These are phyloP conservation scores for Maccullochella peelii DNA, from an alignment of 2,113 vertebrate genomes.

Conservation along the genomic window DNA sequence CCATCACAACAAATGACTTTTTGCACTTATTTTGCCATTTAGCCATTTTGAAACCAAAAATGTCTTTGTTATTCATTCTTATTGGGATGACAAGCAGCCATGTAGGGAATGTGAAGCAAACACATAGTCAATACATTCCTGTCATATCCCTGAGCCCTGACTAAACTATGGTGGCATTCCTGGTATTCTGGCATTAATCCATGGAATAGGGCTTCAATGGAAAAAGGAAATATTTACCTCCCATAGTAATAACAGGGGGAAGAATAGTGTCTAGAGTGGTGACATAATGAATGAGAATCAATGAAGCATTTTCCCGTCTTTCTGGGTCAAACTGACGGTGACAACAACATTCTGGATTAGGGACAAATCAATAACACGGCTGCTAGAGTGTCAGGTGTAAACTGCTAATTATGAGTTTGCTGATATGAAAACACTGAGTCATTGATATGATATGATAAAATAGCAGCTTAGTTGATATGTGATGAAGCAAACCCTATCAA, in stretches of 20 bases:
- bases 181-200: slow-evolving; percentile 74
- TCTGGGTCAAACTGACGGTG: slow-evolving; percentile 38
- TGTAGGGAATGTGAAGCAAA: slow-evolving; percentile 66
- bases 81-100: slow-evolving; percentile 42
- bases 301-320: slow-evolving; percentile 31
- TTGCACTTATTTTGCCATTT: not conserved
- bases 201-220: slow-evolving; percentile 67
- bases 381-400: not conserved
- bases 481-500: slow-evolving; percentile 13
- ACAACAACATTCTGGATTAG: slow-evolving; percentile 43
- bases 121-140: slow-evolving; percentile 78
- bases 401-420: slow-evolving; percentile 8
- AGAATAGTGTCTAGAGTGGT: slow-evolving; percentile 26
- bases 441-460: slow-evolving; percentile 6
- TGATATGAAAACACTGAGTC: slow-evolving; percentile 4
- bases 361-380: slow-evolving; percentile 13
- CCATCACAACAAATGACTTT: not conserved
- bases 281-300: slow-evolving; percentile 34
- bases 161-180: slow-evolving; percentile 62
- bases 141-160: slow-evolving; percentile 55
- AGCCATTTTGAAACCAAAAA: slow-evolving; percentile 53
- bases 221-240: slow-evolving; percentile 78
- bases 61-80: slow-evolving; percentile 35
- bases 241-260: slow-evolving; percentile 56
- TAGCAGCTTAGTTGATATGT: not conserved